phyloP scores from a whole-genome alignment of 2,113 vertebrate species.

The Scomber colias region DNA sequence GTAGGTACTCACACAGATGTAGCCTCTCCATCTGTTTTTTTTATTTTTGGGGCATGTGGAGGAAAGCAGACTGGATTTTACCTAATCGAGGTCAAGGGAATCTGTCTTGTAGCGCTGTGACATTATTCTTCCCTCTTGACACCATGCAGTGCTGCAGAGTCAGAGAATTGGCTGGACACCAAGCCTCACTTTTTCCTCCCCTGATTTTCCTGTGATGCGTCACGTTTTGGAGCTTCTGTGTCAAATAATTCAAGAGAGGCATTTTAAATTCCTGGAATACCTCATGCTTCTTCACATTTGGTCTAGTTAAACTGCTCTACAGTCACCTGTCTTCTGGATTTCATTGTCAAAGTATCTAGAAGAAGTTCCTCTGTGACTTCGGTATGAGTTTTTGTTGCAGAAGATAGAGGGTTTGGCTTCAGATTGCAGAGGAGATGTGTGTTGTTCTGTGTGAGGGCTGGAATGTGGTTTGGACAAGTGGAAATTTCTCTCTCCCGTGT shows the following conservation, averaged over 20 bases:
- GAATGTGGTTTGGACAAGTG: conserved; percentile 78
- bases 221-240: conserved; percentile 68
- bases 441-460: conserved; percentile 64
- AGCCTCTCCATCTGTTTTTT: conserved; percentile 29
- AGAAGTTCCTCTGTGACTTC: conserved; percentile 15
- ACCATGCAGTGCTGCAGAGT: conserved; percentile 6
- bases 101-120: too few relatives aligned
- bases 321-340: conserved; percentile 45
- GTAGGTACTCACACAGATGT: conserved; percentile 5
- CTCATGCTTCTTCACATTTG: conserved; percentile 49
- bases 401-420: conserved; percentile 39
- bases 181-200: conserved; percentile 3
- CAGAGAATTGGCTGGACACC: conserved; percentile 25
- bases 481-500: conserved; percentile 81
- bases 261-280: conserved; percentile 70
- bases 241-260: conserved; percentile 59
- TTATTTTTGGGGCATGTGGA: conserved; percentile 17
- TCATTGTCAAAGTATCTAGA: conserved; percentile 46
- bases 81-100: too few relatives aligned
- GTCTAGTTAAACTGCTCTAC: conserved; percentile 16
- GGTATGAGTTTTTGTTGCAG: conserved; percentile 25
- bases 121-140: neutral
- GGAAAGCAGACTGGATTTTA: neutral
- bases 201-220: conserved; percentile 36
- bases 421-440: conserved; percentile 46